Conservation (phyloP, 2,113 vertebrate genomes). For the Gadus chalcogrammus region DNA sequence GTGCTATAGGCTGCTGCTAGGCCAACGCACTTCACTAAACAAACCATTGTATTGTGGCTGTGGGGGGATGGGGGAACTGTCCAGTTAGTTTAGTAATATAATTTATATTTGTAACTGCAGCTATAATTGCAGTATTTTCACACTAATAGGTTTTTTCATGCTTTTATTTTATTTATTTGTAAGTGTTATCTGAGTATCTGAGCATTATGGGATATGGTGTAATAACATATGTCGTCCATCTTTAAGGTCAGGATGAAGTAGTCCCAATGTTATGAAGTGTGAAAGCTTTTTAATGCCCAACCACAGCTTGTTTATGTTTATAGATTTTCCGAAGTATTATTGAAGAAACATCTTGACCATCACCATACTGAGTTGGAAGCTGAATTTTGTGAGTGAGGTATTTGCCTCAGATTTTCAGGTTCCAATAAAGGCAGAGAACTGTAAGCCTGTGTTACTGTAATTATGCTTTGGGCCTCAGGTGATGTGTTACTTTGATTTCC, state of each 20-base stretch:
- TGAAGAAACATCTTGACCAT: background rate
- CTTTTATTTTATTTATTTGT: background rate
- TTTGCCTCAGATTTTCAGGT: background rate
- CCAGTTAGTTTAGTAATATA: background rate
- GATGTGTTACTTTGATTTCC: conserved; percentile 29
- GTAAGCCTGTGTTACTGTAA: conserved; percentile 25
- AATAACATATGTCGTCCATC: background rate
- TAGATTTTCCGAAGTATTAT: too few species aligned
- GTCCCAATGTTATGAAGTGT: too few species aligned
- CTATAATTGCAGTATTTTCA: background rate
- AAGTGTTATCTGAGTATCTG: too few species aligned
- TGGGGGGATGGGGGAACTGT: background rate
- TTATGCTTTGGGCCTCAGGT: conserved; percentile 28
- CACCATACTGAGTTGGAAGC: background rate
- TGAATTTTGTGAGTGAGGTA: background rate
- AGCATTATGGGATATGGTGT: background rate
- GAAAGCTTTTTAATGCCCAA: too few species aligned
- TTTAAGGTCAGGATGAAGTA: too few species aligned
- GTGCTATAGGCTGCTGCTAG: background rate
- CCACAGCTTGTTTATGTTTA: too few species aligned
- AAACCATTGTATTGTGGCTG: background rate
- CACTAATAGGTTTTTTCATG: background rate
- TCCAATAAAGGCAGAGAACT: conserved; percentile 5
- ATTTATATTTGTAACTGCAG: background rate
- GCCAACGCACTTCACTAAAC: background rate